These are phyloP conservation scores for Byasa hedistus DNA, from an alignment of 2,888 invertebrate species.

Conservation along the genomic window DNA sequence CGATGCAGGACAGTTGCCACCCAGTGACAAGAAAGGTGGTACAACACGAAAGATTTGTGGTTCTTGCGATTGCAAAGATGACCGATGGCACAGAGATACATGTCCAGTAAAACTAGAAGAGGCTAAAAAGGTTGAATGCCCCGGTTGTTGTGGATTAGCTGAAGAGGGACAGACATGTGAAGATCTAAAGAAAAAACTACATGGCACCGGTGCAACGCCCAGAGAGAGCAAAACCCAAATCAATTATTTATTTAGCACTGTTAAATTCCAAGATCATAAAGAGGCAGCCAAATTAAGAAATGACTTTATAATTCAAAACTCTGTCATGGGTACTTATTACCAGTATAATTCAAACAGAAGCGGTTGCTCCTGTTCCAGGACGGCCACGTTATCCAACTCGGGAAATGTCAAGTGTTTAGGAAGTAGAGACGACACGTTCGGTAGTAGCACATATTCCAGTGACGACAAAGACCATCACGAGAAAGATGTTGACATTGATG, in stretches of 20 bases:
- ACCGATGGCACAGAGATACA: conserved; percentile 61
- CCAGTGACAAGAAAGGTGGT: conserved; percentile 41
- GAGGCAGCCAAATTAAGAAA: conserved; percentile 48
- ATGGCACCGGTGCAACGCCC: conserved; percentile 53
- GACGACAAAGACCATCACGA: not conserved
- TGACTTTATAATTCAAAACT: conserved; percentile 48
- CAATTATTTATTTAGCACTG: conserved; percentile 51
- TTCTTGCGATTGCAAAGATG: conserved; percentile 64
- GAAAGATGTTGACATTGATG: conserved; percentile 41
- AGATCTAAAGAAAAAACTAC: conserved; percentile 49
- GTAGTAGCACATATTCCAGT: conserved; percentile 1
- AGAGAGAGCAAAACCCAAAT: conserved; percentile 49
- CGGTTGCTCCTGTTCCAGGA: conserved; percentile 16
- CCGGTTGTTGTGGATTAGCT: conserved; percentile 56
- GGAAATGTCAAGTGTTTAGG: conserved; percentile 11
- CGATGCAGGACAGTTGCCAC: conserved; percentile 43
- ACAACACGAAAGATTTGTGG: conserved; percentile 60
- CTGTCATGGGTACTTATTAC: conserved; percentile 36
- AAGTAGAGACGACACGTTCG: not conserved
- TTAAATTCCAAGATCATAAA: conserved; percentile 47
- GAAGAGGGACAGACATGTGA: conserved; percentile 57
- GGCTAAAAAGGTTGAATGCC: conserved; percentile 42
- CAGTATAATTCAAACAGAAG: conserved; percentile 16
- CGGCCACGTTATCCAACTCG: not conserved
- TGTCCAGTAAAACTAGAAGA: conserved; percentile 49